Evolutionary conservation across 2,113 vertebrate species (phyloP), one percentile per base, ranked within the genome.

Genomic region (Falco punctatus): DNA sequence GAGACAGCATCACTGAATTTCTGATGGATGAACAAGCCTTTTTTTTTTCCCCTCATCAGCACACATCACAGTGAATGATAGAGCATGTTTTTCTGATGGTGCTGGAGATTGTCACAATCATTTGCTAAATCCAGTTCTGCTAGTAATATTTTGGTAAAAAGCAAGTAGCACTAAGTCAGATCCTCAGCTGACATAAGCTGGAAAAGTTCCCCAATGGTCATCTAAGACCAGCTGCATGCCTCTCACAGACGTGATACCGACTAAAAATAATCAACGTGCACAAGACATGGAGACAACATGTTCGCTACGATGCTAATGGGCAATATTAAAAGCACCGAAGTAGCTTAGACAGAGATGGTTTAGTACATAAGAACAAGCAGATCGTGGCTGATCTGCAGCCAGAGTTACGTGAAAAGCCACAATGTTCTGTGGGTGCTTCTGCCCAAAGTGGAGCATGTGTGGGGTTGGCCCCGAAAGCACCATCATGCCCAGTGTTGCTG

Each of bases 11-110:
- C 86, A 23, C 88, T 67, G 91, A 81, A 66, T 67, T 83, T 49
- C 88, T 95, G 95, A 96, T 85, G 88, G 95, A 92, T 93, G 95
- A 95, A 94, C 96, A 92, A 96, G 94, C 75, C 75, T 78, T 94
- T 95, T 96, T 83, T 62, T 58, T 84, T 15, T 13, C 38, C 92
- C 94, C 91, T 81, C 94, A 94, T 96, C 95, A 96, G 95, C 95
- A 78, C 90, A 86, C 96, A 93, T 93, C 92, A 94, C 95, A 93
- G 87, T 64, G 90, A 96, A 91, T 92, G 97, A 95, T 84, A 51
- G 91, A 95, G 91, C 86, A 58, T 67, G 92, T 94, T 95, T 94
- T 92, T 49, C 94, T 89, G 92, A 67, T 65, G 73, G 77, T 18
- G 78, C 92, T 72, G 88, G 86, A 79, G 92, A 91, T 15, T 86